Percentiles rank a stretch among this genome's conserved stretches.
Conservation (phyloP, 2,888 invertebrate genomes). For the Pycnomerus fuliginosus region DNA sequence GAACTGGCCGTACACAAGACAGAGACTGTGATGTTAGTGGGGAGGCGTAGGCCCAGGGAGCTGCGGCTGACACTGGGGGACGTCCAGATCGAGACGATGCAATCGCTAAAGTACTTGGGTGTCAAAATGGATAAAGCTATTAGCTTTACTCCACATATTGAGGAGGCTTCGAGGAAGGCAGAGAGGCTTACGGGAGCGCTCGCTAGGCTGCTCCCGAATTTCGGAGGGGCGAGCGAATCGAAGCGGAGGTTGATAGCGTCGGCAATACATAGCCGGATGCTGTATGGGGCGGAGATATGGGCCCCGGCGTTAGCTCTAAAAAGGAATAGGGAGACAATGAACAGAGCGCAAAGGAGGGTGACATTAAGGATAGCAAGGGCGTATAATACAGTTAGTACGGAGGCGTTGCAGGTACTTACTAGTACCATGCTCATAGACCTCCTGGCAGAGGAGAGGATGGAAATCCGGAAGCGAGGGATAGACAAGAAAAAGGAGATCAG, state of each 20-base stretch:
- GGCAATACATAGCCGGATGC: slow-evolving; percentile 6
- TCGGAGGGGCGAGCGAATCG: slow-evolving; percentile 4
- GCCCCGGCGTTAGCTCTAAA: not conserved
- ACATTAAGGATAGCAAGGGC: slow-evolving; percentile 1
- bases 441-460: slow-evolving; percentile 2
- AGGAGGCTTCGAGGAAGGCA: slow-evolving; percentile 19
- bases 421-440: slow-evolving; percentile 1
- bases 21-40: slow-evolving; percentile 4
- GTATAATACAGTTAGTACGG: slow-evolving; percentile 3
- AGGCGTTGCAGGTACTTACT: slow-evolving; percentile 1
- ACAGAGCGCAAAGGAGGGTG: slow-evolving; percentile 4
- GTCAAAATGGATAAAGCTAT: slow-evolving; percentile 22
- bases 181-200: slow-evolving; percentile 17
- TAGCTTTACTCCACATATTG: slow-evolving; percentile 26
- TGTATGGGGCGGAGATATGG: slow-evolving; percentile 17
- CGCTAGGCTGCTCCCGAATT: slow-evolving; percentile 26
- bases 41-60: not conserved
- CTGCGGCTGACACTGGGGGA: slow-evolving; percentile 3
- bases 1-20: slow-evolving; percentile 10
- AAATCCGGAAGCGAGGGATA: not conserved
- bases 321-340: slow-evolving; percentile 3
- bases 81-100: not conserved
- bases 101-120: slow-evolving; percentile 29
- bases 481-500: not conserved
- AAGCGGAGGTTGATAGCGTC: slow-evolving; percentile 10